These are phyloP conservation scores for Tauraco erythrolophus DNA, from an alignment of 2,113 vertebrate genomes.

Conservation along the genomic window DNA sequence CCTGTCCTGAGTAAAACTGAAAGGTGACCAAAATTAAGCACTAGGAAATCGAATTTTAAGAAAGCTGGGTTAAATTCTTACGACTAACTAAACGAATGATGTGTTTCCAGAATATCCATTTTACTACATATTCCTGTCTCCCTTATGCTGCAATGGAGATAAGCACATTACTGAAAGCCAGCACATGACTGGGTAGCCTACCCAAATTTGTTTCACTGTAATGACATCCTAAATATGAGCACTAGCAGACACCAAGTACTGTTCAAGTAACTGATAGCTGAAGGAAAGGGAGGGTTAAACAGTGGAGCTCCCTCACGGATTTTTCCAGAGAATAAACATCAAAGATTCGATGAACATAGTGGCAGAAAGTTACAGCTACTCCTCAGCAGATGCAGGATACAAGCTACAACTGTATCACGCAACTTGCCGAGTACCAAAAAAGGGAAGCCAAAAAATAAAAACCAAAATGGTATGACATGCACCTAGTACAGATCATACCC, in stretches of 20 bases:
- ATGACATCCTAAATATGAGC: not conserved
- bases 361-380: not conserved
- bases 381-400: not conserved
- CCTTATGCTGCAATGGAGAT: too few relatives aligned
- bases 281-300: not conserved
- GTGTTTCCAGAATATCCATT: not conserved
- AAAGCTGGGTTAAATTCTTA: not conserved
- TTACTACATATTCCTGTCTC: not conserved
- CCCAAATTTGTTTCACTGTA: not conserved
- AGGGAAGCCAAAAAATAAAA: not conserved
- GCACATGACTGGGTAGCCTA: not conserved
- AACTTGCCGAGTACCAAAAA: not conserved
- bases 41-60: not conserved
- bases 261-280: not conserved
- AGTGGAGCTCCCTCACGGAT: not conserved
- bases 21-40: not conserved
- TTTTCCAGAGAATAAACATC: not conserved
- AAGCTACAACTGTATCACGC: accelerated
- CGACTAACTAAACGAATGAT: not conserved
- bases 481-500: not conserved
- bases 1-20: not conserved
- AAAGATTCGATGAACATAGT: accelerated
- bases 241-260: accelerated
- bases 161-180: too few relatives aligned
- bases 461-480: not conserved